Conservation (phyloP, 2,113 vertebrate genomes). For the Xiphophorus maculatus region DNA sequence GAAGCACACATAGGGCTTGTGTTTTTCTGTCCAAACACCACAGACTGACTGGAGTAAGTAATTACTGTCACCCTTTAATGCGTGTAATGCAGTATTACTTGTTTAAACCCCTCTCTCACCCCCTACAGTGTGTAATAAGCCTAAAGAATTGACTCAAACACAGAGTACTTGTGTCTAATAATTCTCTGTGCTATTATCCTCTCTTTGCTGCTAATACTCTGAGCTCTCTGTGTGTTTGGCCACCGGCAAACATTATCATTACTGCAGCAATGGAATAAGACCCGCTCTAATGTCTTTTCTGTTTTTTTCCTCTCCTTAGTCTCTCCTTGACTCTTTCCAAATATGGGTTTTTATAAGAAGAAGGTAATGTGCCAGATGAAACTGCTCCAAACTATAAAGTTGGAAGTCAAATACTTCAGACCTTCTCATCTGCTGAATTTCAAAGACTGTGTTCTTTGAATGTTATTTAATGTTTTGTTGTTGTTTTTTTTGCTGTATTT, state of each 20-base stretch:
- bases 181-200: constrained; percentile 69
- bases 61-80: constrained; percentile 69
- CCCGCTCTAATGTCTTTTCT: constrained; percentile 44
- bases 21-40: constrained; percentile 50
- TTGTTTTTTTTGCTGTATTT: background rate
- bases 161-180: constrained; percentile 65
- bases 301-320: constrained; percentile 25
- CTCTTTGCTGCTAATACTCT: constrained; percentile 58
- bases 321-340: constrained; percentile 55
- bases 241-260: constrained; percentile 70
- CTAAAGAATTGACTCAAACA: constrained; percentile 70
- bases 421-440: constrained; percentile 30
- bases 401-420: constrained; percentile 36
- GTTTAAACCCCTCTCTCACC: constrained; percentile 48
- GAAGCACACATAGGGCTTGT: constrained; percentile 43
- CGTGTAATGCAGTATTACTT: constrained; percentile 68
- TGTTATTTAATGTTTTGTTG: background rate
- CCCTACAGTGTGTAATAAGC: constrained; percentile 69
- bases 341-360: constrained; percentile 53
- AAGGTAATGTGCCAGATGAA: constrained; percentile 49
- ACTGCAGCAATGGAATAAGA: constrained; percentile 48
- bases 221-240: constrained; percentile 58
- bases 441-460: constrained; percentile 20
- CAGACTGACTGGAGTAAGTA: constrained; percentile 61
- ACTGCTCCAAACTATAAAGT: constrained; percentile 43